Evolutionary conservation across 1,140 invertebrate species (phyloP).

Genomic region (Platyura marginata): DNA sequence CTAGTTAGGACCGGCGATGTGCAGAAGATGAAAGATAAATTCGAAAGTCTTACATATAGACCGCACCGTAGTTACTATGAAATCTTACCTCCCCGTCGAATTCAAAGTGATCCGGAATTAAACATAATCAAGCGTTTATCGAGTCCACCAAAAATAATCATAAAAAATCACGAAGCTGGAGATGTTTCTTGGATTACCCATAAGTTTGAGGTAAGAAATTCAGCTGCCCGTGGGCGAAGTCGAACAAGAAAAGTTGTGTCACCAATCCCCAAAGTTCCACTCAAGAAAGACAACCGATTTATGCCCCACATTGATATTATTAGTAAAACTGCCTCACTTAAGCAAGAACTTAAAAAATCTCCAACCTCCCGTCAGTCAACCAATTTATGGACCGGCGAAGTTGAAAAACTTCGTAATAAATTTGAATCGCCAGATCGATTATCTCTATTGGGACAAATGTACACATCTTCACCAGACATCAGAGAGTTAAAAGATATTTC

Average conservation of each 20-base stretch:
- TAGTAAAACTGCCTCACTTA: constrained; percentile 57
- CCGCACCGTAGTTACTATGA: constrained; percentile 22
- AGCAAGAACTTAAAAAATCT: constrained; percentile 23
- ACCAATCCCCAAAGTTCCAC: constrained; percentile 39
- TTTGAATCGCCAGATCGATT: constrained; percentile 39
- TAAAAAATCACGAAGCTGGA: constrained; percentile 32
- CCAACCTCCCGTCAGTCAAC: constrained; percentile 18
- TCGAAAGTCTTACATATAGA: constrained; percentile 38
- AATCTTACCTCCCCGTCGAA: constrained; percentile 33
- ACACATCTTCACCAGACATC: constrained; percentile 60
- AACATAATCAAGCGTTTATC: constrained; percentile 31
- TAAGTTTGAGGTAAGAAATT: constrained; percentile 31
- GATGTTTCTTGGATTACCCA: constrained; percentile 40
- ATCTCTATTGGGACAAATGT: constrained; percentile 58
- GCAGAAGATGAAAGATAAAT: constrained; percentile 46
- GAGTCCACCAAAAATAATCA: constrained; percentile 22
- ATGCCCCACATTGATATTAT: constrained; percentile 81
- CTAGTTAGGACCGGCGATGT: constrained; percentile 57
- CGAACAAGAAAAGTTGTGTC: constrained; percentile 32
- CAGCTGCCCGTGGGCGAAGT: constrained; percentile 23
- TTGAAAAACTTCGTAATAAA: constrained; percentile 43
- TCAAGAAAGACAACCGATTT: constrained; percentile 45
- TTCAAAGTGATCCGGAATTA: constrained; percentile 58
- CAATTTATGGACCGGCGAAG: constrained; percentile 41
- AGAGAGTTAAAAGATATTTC: constrained; percentile 56